A percentile compares a stretch with the other conserved stretches of the same genome.
phyloP scores from a whole-genome alignment of 2,113 vertebrate genomes.

The Campylomormyrus tamandua region DNA sequence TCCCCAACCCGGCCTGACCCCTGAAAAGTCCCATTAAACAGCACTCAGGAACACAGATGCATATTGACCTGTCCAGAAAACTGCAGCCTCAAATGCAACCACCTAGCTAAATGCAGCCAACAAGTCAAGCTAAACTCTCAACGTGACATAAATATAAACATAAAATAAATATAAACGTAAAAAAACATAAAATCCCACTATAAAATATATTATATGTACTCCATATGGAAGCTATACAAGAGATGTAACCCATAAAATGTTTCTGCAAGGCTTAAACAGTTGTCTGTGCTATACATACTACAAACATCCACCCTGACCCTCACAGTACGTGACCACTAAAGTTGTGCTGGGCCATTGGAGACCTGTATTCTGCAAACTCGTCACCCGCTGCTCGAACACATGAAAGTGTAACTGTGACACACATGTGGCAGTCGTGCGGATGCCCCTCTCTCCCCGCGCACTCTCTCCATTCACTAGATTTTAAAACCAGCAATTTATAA shows the following conservation, averaged over 20 bases:
- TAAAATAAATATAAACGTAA: background rate
- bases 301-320: background rate
- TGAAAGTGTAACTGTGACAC: background rate
- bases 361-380: background rate
- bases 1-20: background rate
- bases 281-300: background rate
- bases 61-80: background rate
- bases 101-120: background rate
- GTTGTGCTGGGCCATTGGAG: background rate
- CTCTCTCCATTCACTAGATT: background rate
- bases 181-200: background rate
- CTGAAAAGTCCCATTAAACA: background rate
- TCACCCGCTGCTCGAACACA: background rate
- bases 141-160: background rate
- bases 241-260: background rate
- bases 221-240: background rate
- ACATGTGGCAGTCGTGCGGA: background rate
- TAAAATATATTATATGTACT: background rate
- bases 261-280: background rate
- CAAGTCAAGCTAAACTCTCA: background rate
- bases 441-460: background rate
- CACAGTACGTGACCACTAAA: background rate
- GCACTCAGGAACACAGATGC: background rate
- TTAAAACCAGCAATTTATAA: background rate
- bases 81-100: background rate